phyloP scores from a whole-genome alignment of 2,797 vertebrate species.

The Lindbergichthys nudifrons region DNA sequence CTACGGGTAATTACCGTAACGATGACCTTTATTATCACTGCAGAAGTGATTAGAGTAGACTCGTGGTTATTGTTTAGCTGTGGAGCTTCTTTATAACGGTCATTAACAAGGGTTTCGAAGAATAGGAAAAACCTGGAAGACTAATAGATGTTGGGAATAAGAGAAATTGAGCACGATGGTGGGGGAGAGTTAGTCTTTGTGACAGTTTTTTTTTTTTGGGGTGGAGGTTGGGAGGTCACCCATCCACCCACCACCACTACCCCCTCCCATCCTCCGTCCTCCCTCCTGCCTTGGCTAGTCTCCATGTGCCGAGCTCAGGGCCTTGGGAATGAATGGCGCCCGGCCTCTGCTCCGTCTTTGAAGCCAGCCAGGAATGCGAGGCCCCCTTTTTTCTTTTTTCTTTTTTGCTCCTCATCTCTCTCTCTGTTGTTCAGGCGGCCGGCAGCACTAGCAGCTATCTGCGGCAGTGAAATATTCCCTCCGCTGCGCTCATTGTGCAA shows the following conservation, averaged over 20 bases:
- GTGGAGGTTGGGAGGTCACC: slow-evolving; percentile 71
- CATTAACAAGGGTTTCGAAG: slow-evolving; percentile 4
- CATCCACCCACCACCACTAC: slow-evolving; percentile 55
- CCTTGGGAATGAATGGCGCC: slow-evolving; percentile 86
- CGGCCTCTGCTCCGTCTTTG: slow-evolving; percentile 84
- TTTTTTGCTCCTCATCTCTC: slow-evolving; percentile 43
- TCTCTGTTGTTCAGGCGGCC: slow-evolving; percentile 76
- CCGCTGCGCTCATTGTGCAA: slow-evolving; percentile 83
- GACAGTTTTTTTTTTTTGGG: slow-evolving; percentile 31
- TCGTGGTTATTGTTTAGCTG: neutral
- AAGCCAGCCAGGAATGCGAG: slow-evolving; percentile 87
- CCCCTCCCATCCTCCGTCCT: slow-evolving; percentile 49
- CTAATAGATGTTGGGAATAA: slow-evolving; percentile 19
- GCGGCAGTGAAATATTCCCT: slow-evolving; percentile 84
- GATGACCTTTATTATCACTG: slow-evolving; percentile 3
- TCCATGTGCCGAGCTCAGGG: slow-evolving; percentile 83
- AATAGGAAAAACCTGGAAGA: neutral
- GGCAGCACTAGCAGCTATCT: slow-evolving; percentile 76
- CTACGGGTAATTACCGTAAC: neutral
- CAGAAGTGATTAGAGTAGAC: neutral
- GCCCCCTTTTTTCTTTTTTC: slow-evolving; percentile 78
- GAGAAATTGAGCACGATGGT: slow-evolving; percentile 14
- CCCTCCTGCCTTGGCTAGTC: slow-evolving; percentile 83
- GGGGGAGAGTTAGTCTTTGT: slow-evolving; percentile 53
- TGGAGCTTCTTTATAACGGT: slow-evolving; percentile 4